Base-by-base conservation (phyloP, 2,797 vertebrate genomes). In the Austrolebias charrua region DNA sequence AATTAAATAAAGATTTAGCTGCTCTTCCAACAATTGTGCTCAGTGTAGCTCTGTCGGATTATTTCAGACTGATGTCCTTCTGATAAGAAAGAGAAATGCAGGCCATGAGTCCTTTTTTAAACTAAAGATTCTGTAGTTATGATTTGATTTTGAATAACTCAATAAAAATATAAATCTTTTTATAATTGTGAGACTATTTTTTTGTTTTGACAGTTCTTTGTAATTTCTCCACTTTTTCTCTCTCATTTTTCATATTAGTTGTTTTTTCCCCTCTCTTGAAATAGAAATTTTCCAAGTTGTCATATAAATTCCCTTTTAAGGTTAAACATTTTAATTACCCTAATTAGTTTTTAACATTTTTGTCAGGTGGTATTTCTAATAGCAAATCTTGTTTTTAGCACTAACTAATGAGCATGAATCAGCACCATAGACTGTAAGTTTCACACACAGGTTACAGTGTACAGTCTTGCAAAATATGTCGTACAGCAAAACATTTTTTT, bases 271-370 rank as follows among this genome's bases (percentile, higher is more conserved):
- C 33, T 55, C 2, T 48, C 55, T 5, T 45, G 13, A 66, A 28
- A 15, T 48, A 3, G 18, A n/a, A 18, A 33, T 20, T 20, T 13
- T 10, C 49, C 50, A 56, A 45, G 40, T 73, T 69, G n/a, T 63
- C 31, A 54, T 60, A 49, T 16, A 35, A 15, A 58, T 48, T 35
- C 20, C 5, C 9, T 35, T 62, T 24, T 11, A 54, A 58, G 35
- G 15, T 44, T 49, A 42, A 20, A 0, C 38, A 59, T 62, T 55
- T 55, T 29, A 29, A 10, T 53, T 38, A 51, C 12, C 12, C 42
- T 71, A 33, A 58, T 56, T 56, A 31, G 14, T 33, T 55, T 56
- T 11, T 19, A 2, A 20, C 13, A 0, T 50, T 10, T 63, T 65
- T 55, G 46, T 16, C 16, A 24, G 11, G 3, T 40, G 0, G 10